Evolutionary conservation across 2,797 vertebrate genomes (phyloP), one percentile per base, ranked within the genome.

Genomic region (Rhinophrynus dorsalis): DNA sequence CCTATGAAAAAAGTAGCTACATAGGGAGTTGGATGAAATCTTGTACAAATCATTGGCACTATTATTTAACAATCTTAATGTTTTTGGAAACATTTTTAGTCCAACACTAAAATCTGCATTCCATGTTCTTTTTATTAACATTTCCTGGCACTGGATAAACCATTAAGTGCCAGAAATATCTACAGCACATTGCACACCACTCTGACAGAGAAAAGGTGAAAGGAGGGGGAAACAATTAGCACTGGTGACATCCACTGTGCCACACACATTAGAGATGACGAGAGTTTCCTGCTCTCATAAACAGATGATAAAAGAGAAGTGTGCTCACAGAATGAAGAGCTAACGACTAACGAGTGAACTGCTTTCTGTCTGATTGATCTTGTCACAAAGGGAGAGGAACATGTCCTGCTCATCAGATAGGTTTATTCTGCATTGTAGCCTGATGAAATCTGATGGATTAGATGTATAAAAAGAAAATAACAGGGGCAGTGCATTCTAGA

Each of bases 181-280:
- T n/a, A n/a, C n/a, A n/a, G n/a, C n/a, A n/a, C n/a, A n/a, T n/a
- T n/a, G n/a, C n/a, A n/a, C n/a, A n/a, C n/a, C n/a, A n/a, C n/a
- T n/a, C n/a, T n/a, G n/a, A n/a, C n/a, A n/a, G n/a, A n/a, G n/a
- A n/a, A n/a, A n/a, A n/a, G n/a, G n/a, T n/a, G n/a, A n/a, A n/a
- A n/a, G n/a, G n/a, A n/a, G n/a, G 48, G 10, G 12, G 23, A 51
- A 51, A 26, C 48, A 51, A 29, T 51, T 51, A 51, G 48, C 17
- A 27, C 6, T 47, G 20, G 21, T 21, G 44, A 47, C 8, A 17
- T 23, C 18, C 3, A 23, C 4, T 11, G 48, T 51, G 23, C 6
- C 24, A 51, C n/a, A 29, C 24, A 51, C 23, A 51, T 29, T 23
- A 51, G 9, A 29, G 24, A 13, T 51, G 48, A 51, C 48, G 9